Base-by-base conservation (phyloP, 2,797 vertebrate genomes). In the Bradypodion pumilum region DNA sequence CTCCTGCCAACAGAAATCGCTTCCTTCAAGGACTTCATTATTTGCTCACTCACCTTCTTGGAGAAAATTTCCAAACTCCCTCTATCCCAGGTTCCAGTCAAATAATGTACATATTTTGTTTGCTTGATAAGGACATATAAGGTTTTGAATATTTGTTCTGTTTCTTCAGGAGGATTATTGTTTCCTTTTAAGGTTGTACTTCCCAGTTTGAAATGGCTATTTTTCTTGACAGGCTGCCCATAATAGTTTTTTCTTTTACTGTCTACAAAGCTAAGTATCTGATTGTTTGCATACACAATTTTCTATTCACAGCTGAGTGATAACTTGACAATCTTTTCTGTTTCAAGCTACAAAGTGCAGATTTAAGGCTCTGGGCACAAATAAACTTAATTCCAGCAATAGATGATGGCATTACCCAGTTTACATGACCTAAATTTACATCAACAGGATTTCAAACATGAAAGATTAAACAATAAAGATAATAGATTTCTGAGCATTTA, bases 101-200 rank as follows among this genome's bases (percentile, higher is more conserved):
- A 74, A 85, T 29, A 27, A 29, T 42, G 81, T 81, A 40, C 75
- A 65, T 63, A 1, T 88, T 89, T 62, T 19, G 23, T 0, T 79
- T 81, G 84, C 70, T 84, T 83, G 37, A 37, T 85, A 74, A 74
- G 74, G 7, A 0, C 29, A 29, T 66, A 44, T 0, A 0, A 32
- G 42, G 15, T 9, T 3, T n/a, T 78, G 37, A 1, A n/a, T 29
- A 5, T 83, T 78, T 87, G 72, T 74, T 68, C 46, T 68, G 5
- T 9, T 0, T 46, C 73, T n/a, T 49, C 69, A 75, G 59, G 37
- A 40, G 62, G 75, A 10, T n/a, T 40, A 15, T 27, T 60, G 23
- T 88, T 90, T 90, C 86, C 72, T 88, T 81, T 89, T 84, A 90
- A 88, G 52, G 52, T 19, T 56, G 52, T 56, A 52, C 52, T 89